Conservation (phyloP, 2,113 vertebrate genomes). For the Labrus mixtus region DNA sequence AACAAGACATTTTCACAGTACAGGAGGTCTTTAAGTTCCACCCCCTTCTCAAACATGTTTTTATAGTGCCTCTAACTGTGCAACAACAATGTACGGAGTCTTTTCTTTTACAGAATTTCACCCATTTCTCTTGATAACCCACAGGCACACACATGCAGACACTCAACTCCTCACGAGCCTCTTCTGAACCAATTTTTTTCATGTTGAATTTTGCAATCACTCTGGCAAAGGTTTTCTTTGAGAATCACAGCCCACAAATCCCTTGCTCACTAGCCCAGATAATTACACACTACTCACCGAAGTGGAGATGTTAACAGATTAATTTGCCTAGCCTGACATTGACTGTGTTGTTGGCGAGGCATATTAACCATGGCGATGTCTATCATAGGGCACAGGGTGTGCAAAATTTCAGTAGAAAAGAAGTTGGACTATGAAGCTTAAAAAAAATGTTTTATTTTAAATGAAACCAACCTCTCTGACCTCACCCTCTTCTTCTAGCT, state of each 20-base stretch:
- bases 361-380: neutral
- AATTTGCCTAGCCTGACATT: neutral
- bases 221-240: slow-evolving; percentile 21
- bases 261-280: slow-evolving; percentile 8
- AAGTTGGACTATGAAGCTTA: neutral
- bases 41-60: too few species aligned
- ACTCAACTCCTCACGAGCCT: neutral
- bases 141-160: slow-evolving; percentile 1
- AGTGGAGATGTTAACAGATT: slow-evolving; percentile 20
- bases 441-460: neutral
- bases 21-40: neutral
- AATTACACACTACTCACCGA: slow-evolving; percentile 29
- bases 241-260: slow-evolving; percentile 18
- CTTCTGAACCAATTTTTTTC: neutral
- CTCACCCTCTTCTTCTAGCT: neutral
- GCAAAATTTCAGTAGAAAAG: neutral
- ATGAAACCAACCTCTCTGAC: neutral
- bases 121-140: too few species aligned
- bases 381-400: neutral
- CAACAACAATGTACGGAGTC: neutral
- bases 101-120: neutral
- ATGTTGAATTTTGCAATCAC: slow-evolving; percentile 38
- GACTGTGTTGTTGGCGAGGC: neutral
- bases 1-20: neutral
- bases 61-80: too few species aligned